These are phyloP conservation scores for Eupithecia subfuscata DNA, from an alignment of 2,888 invertebrate species.

Conservation along the genomic window DNA sequence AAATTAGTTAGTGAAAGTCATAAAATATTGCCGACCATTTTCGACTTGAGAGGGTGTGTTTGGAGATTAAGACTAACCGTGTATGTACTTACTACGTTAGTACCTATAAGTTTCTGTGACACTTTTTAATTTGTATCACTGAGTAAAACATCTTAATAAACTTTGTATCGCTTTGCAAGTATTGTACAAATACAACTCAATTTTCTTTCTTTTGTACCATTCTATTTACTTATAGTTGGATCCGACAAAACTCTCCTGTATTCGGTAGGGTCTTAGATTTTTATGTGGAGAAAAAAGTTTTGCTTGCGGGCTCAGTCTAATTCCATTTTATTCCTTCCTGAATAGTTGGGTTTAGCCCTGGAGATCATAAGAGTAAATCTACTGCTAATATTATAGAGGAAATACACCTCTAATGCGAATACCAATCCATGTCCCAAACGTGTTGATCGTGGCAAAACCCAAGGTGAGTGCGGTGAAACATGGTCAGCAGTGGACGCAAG, in stretches of 20 bases:
- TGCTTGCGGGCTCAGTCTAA: constrained; percentile 18
- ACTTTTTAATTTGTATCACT: background rate
- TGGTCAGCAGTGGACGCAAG: no score
- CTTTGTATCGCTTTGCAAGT: background rate
- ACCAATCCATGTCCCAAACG: no score
- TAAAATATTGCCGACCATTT: background rate
- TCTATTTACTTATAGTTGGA: background rate
- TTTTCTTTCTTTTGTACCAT: background rate
- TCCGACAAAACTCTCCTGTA: background rate
- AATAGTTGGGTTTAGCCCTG: constrained; percentile 15
- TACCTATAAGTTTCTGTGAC: background rate
- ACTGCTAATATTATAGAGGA: no score
- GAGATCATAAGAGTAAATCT: background rate
- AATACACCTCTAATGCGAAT: no score
- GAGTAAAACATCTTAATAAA: background rate
- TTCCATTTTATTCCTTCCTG: constrained; percentile 25
- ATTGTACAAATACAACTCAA: background rate
- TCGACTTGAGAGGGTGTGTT: background rate
- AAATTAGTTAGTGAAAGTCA: background rate
- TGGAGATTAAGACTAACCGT: no score
- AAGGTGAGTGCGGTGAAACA: no score
- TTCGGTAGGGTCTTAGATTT: constrained; percentile 35
- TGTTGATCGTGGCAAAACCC: no score
- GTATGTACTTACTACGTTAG: no score
- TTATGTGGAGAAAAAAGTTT: constrained; percentile 48